These are phyloP conservation scores for Laothoe populi DNA, from an alignment of 2,888 invertebrate species.

Conservation along the genomic window DNA sequence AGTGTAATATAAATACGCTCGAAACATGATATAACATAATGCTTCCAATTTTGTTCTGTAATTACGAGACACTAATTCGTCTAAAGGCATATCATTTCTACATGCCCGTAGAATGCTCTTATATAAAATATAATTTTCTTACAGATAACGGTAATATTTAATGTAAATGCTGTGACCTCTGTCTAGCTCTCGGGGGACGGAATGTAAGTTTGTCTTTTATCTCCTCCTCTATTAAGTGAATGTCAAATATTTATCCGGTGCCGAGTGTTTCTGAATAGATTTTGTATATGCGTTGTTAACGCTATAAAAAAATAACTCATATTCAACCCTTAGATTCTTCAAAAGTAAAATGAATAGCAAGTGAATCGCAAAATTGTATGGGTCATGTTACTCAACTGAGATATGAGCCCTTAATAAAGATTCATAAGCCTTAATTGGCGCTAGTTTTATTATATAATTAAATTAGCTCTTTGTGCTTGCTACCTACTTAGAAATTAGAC, in stretches of 20 bases:
- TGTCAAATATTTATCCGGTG: constrained; percentile 42
- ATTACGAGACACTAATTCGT: constrained; percentile 40
- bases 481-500: constrained; percentile 38
- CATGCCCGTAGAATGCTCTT: not conserved
- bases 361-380: not conserved
- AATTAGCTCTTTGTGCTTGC: constrained; percentile 38
- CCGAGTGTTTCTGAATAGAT: constrained; percentile 12
- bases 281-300: constrained; percentile 13
- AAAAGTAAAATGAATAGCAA: not conserved
- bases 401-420: constrained; percentile 13
- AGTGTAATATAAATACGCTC: constrained; percentile 37
- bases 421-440: constrained; percentile 22
- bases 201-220: constrained; percentile 40
- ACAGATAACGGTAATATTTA: constrained; percentile 17
- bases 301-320: not conserved
- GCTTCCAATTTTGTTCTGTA: constrained; percentile 39
- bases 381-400: not conserved
- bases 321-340: not conserved
- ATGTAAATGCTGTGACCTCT: constrained; percentile 21
- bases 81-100: constrained; percentile 13
- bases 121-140: constrained; percentile 7
- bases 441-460: constrained; percentile 25
- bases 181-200: constrained; percentile 31
- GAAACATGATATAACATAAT: constrained; percentile 36
- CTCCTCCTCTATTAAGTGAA: constrained; percentile 35